Evolutionary conservation across 2,797 vertebrate species (phyloP), one percentile per base, ranked within the genome.

Genomic region (Parauchenoglanis ngamensis): DNA sequence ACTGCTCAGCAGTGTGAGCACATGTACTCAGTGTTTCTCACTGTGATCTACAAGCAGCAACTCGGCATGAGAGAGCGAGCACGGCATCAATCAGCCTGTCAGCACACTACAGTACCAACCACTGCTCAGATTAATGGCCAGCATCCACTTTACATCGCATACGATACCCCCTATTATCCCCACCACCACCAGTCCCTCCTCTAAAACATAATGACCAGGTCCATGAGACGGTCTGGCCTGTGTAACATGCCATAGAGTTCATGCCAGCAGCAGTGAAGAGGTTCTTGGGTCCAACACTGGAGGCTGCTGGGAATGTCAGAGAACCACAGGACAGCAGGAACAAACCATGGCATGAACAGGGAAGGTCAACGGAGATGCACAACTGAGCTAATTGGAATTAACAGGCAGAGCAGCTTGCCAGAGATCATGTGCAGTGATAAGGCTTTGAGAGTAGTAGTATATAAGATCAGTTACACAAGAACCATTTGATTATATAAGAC

Each of bases 1-100:
- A 85, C 57, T 61, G 46, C 35, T 86, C 89, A 87, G 78, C 91
- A 83, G 92, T 91, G 93, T 93, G 91, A 94, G 94, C 92, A 92
- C 94, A 93, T 96, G 95, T 94, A 94, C 94, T 92, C 94, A 94
- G 94, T 94, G 94, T 93, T 94, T 93, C 95, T 92, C 94, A 94
- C 94, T 94, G 94, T 94, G 93, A 90, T 93, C 90, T 91, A 91
- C 94, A 93, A 93, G 92, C 92, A 92, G 87, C 89, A 68, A 83
- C 93, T 91, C 91, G 84, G 93, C 91, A 67, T 92, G 93, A 90
- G 91, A 76, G 91, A 88, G 49, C 89, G 49, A 59, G 88, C 90
- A 91, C 91, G 92, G 90, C 93, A 95, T 95, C 94, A 93, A 95
- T 96, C 95, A 95, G 61, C 21, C 76, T 56, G 89, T 89, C 93